Conservation (phyloP, 2,888 invertebrate species). For the Eupithecia tripunctaria region DNA sequence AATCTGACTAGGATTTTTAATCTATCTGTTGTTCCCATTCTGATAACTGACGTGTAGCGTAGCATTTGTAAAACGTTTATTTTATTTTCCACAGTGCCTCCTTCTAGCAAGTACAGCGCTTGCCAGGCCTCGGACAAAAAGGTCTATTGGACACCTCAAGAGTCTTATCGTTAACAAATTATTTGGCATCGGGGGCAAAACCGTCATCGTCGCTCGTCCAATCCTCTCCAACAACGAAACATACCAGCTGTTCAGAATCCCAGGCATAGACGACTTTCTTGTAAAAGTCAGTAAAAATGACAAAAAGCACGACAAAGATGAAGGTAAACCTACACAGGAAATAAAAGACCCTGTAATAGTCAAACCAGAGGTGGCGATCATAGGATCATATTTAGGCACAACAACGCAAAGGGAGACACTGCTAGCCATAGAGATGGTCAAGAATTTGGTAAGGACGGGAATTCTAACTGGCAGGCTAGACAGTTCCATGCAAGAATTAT, state of each 20-base stretch:
- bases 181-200: conserved; percentile 48
- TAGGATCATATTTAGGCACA: conserved; percentile 53
- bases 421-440: conserved; percentile 48
- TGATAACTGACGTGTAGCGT: background rate
- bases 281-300: conserved; percentile 46
- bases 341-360: conserved; percentile 34
- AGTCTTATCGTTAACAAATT: conserved; percentile 46
- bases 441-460: conserved; percentile 51
- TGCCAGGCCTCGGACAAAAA: conserved; percentile 48
- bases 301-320: background rate
- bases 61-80: background rate
- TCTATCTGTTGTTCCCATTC: background rate
- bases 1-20: too few relatives aligned
- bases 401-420: conserved; percentile 49
- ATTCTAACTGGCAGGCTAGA: conserved; percentile 43
- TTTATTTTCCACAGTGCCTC: conserved; percentile 56
- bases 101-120: conserved; percentile 48
- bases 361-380: conserved; percentile 43
- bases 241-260: conserved; percentile 49
- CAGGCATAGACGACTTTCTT: conserved; percentile 51
- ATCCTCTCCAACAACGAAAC: conserved; percentile 31
- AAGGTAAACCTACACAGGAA: conserved; percentile 7
- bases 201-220: conserved; percentile 27
- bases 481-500: conserved; percentile 33
- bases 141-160: conserved; percentile 49